Conservation (phyloP, 2,113 vertebrate genomes). For the Mesembrinibis cayennensis region DNA sequence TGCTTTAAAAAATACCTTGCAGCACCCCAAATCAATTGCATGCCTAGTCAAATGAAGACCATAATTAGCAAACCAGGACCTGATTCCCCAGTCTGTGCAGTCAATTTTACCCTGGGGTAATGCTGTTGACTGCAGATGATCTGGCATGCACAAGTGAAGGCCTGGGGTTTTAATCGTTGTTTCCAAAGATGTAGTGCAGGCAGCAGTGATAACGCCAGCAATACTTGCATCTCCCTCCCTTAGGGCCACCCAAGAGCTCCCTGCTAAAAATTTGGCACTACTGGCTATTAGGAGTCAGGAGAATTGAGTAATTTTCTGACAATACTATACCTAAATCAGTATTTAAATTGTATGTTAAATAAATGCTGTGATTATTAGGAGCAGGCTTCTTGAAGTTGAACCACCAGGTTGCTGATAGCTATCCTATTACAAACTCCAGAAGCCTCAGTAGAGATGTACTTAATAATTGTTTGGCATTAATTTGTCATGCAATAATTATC, state of each 20-base stretch:
- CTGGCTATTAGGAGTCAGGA: neutral
- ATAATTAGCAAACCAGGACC: neutral
- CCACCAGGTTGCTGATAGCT: slow-evolving; percentile 59
- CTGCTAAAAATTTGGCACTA: neutral
- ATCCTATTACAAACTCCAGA: slow-evolving; percentile 62
- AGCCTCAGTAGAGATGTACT: slow-evolving; percentile 54
- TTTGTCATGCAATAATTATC: slow-evolving; percentile 76
- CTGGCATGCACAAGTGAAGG: neutral
- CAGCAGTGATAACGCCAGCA: neutral
- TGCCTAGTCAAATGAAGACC: neutral
- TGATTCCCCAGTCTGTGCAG: neutral
- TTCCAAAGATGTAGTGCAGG: neutral
- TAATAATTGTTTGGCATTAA: slow-evolving; percentile 68
- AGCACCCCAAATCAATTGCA: slow-evolving; percentile 15
- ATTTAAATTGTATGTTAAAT: slow-evolving; percentile 47
- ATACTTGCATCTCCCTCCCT: neutral
- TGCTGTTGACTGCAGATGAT: neutral
- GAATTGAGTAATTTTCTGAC: slow-evolving; percentile 5
- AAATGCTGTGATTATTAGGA: slow-evolving; percentile 41
- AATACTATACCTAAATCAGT: neutral
- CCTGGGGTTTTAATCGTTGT: neutral
- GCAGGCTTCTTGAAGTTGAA: slow-evolving; percentile 37
- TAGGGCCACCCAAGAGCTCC: neutral
- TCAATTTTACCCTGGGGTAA: neutral
- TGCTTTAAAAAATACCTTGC: neutral